Conservation (phyloP, 1,140 invertebrate genomes). For the Aleiodes sp. region DNA sequence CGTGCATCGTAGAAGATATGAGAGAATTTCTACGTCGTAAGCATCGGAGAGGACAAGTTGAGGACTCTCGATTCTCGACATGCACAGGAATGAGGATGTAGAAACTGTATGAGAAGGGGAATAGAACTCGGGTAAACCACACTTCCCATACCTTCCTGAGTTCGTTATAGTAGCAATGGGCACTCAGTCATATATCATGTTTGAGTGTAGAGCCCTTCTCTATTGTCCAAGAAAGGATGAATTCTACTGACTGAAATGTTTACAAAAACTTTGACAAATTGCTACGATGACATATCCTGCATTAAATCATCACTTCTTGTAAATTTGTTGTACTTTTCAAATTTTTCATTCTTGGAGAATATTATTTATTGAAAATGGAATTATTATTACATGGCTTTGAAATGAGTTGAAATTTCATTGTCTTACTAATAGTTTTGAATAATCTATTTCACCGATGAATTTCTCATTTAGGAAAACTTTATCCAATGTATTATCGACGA, state of each 20-base stretch:
- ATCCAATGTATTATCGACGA: neutral
- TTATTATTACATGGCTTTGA: too few relatives aligned
- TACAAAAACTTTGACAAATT: neutral
- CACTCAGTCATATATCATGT: neutral
- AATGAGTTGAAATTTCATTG: too few relatives aligned
- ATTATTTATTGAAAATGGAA: too few relatives aligned
- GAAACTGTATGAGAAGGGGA: neutral
- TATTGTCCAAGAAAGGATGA: neutral
- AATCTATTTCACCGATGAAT: neutral
- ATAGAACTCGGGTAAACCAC: neutral
- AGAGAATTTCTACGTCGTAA: slow-evolving; percentile 23
- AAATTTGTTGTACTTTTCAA: too few relatives aligned
- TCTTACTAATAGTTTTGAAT: too few relatives aligned
- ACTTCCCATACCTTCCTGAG: slow-evolving; percentile 1
- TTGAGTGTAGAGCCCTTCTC: neutral
- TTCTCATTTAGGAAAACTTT: neutral
- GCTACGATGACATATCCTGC: too few relatives aligned
- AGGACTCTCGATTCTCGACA: slow-evolving; percentile 21
- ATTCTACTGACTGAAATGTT: neutral
- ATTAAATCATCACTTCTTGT: too few relatives aligned
- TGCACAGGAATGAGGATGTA: neutral
- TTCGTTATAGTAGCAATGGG: slow-evolving; percentile 2
- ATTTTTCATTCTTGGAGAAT: too few relatives aligned
- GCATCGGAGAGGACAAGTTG: neutral
- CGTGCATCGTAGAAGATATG: slow-evolving; percentile 30